phyloP scores from a whole-genome alignment of 1,140 invertebrate genomes.

The Diplogasteroides magnus region DNA sequence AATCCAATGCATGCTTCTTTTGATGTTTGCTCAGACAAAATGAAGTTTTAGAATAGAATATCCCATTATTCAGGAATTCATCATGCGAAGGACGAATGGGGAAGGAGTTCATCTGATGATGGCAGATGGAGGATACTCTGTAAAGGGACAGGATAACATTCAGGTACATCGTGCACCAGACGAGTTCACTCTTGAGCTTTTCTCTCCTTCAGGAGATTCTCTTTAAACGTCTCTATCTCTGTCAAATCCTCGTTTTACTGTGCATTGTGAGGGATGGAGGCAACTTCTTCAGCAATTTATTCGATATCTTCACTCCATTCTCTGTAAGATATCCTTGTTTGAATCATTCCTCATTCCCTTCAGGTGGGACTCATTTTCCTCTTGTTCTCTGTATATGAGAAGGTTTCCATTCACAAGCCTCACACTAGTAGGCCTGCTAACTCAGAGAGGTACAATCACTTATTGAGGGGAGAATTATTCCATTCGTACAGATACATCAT shows the following conservation, averaged over 20 bases:
- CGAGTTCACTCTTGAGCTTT: neutral
- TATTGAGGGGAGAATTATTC: no score
- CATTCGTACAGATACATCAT: slow-evolving; percentile 83
- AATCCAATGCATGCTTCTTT: neutral
- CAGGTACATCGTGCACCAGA: slow-evolving; percentile 80
- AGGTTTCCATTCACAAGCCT: slow-evolving; percentile 84
- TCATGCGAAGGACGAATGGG: slow-evolving; percentile 64
- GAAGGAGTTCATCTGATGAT: slow-evolving; percentile 91
- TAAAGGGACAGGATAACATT: slow-evolving; percentile 87
- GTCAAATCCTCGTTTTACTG: slow-evolving; percentile 83
- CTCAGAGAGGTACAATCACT: no score
- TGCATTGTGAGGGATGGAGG: slow-evolving; percentile 73
- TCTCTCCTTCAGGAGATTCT: slow-evolving; percentile 16
- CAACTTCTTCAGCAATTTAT: slow-evolving; percentile 78
- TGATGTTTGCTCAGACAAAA: neutral
- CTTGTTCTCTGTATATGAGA: no score
- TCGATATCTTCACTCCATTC: neutral
- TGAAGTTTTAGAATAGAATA: neutral
- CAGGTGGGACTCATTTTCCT: no score
- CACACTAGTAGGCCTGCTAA: slow-evolving; percentile 92
- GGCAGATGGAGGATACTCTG: slow-evolving; percentile 95
- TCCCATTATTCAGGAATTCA: neutral
- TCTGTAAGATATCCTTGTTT: no score
- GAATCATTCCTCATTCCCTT: no score
- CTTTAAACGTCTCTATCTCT: slow-evolving; percentile 84